Conservation (phyloP, 2,797 vertebrate species). For the Mus minutoides region DNA sequence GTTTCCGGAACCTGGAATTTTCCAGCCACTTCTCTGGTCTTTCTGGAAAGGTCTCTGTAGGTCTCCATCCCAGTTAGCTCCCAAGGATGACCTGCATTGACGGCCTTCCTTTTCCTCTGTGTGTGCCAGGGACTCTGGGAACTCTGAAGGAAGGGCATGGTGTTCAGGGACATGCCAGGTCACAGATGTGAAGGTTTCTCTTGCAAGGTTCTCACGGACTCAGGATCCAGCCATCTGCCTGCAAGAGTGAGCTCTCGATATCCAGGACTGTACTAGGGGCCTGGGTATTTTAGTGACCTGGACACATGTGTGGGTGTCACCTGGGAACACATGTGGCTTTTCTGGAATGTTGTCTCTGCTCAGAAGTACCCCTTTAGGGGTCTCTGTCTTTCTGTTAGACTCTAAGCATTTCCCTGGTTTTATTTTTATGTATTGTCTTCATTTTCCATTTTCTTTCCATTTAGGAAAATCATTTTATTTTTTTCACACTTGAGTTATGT, state of each 20-base stretch:
- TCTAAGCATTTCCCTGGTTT: neutral
- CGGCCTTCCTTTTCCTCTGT: slow-evolving; percentile 43
- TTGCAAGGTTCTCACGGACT: neutral
- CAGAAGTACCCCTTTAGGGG: neutral
- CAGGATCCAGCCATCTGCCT: neutral
- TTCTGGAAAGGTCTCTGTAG: neutral
- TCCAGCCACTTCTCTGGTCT: neutral
- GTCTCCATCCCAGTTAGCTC: neutral
- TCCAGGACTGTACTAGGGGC: neutral
- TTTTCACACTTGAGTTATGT: neutral
- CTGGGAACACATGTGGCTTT: neutral
- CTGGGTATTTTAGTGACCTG: fast-evolving
- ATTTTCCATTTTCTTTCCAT: neutral
- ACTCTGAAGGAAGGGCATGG: slow-evolving; percentile 33
- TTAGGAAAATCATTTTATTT: neutral
- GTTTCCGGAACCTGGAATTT: slow-evolving; percentile 20
- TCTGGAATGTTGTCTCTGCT: neutral
- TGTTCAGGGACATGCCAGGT: neutral
- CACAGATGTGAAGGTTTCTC: neutral
- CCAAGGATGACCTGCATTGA: neutral
- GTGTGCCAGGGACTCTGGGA: slow-evolving; percentile 9
- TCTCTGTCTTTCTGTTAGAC: neutral
- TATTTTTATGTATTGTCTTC: neutral
- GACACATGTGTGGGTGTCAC: too few species aligned
- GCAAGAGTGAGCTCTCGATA: neutral